Conservation (phyloP, 2,888 invertebrate genomes). For the Sclerodermus sp. region DNA sequence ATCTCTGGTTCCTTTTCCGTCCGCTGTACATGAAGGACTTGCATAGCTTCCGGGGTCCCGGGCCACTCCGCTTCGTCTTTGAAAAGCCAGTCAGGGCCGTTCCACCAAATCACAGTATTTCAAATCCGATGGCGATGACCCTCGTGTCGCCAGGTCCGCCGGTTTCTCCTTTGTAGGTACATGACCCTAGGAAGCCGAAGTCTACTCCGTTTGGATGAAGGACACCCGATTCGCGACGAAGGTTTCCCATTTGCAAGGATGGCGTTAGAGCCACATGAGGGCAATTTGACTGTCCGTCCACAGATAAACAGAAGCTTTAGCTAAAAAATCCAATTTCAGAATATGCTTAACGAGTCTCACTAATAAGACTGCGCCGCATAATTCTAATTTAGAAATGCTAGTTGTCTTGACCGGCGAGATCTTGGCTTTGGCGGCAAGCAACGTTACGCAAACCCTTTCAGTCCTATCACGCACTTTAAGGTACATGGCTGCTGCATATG, state of each 20-base stretch:
- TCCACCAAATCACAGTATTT: background rate
- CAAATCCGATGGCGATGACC: background rate
- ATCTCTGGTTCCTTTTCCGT: no score
- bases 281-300: background rate
- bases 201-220: background rate
- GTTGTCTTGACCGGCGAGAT: background rate
- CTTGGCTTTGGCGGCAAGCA: background rate
- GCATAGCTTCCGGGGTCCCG: background rate
- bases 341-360: background rate
- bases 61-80: background rate
- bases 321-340: no score
- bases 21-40: no score
- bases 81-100: background rate
- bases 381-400: conserved; percentile 1
- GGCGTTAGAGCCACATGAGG: background rate
- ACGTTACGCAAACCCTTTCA: background rate
- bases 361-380: background rate
- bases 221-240: background rate
- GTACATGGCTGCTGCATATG: conserved; percentile 4
- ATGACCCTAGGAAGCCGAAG: background rate
- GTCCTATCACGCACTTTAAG: background rate
- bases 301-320: no score
- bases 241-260: background rate
- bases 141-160: background rate
- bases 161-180: background rate